These are phyloP conservation scores for Lithodes maja DNA, from an alignment of 2,888 invertebrate species.

Conservation along the genomic window DNA sequence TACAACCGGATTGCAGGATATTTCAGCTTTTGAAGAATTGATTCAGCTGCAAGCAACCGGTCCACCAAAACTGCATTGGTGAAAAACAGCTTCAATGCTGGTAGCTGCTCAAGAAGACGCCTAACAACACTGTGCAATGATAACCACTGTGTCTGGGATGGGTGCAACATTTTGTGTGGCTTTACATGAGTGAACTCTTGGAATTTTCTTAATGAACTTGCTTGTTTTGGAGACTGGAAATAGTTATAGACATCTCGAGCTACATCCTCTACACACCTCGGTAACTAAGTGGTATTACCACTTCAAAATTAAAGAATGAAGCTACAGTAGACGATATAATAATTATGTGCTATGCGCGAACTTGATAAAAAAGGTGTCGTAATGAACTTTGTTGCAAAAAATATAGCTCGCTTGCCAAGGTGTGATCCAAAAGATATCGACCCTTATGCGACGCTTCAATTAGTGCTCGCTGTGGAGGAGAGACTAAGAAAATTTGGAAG, in stretches of 20 bases:
- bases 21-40: background rate
- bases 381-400: too few relatives aligned
- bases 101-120: too few relatives aligned
- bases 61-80: background rate
- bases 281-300: too few relatives aligned
- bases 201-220: background rate
- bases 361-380: too few relatives aligned
- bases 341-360: too few relatives aligned
- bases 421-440: too few relatives aligned
- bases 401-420: too few relatives aligned
- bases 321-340: too few relatives aligned
- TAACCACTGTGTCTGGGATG: slow-evolving; percentile 29
- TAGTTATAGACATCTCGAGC: slow-evolving; percentile 34
- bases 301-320: too few relatives aligned
- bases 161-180: slow-evolving; percentile 18
- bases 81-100: background rate
- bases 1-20: background rate
- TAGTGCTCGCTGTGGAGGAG: too few relatives aligned
- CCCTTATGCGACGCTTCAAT: too few relatives aligned
- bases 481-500: too few relatives aligned
- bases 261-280: slow-evolving; percentile 24
- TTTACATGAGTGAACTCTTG: slow-evolving; percentile 23
- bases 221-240: slow-evolving; percentile 44
- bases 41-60: background rate
- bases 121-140: slow-evolving; percentile 33